Evolutionary conservation across 1,140 invertebrate genomes (phyloP), one percentile per base, ranked within the genome.

Genomic region (Mizuhopecten yessoensis): DNA sequence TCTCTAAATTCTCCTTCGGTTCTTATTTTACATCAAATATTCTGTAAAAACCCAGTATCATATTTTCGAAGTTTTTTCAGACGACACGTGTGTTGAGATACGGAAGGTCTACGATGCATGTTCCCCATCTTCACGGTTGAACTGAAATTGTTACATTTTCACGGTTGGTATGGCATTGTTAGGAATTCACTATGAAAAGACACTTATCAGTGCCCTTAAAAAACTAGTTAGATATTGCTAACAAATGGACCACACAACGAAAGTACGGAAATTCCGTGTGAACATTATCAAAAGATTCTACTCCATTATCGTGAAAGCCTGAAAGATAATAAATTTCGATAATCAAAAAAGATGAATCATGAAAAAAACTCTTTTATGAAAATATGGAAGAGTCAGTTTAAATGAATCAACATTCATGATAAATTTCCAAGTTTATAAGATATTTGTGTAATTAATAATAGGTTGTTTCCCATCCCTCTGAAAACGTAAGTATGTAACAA

Each of bases 121-220:
- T 29, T 75, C 0, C n/a, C n/a, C 15, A 7, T 75, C 11, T 75
- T 11, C 29, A 45, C 42, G 1, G 17, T 45, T 15, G 17, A 17
- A 13, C n/a, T 75, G 1, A 17, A 29, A 75, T 75, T 75, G 23
- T 75, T 29, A 75, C 1, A 75, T 75, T n/a, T 75, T 75, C n/a
- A 75, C 57, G 57, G 57, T 75, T 75, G 57, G 29, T 5, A n/a
- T n/a, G 57, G 29, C n/a, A 29, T 75, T 75, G 57, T 75, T 75
- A n/a, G 5, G 29, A 75, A 75, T 29, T 75, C 57, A 75, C 29
- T n/a, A 75, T 29, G 57, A 17, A 75, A 23, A n/a, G 23, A 75
- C 57, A 75, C n/a, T 75, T 75, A 75, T 75, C 57, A 75, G 0
- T 75, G 57, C 57, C 57, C 57, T 75, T 17, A 75, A n/a, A 75